Percentiles rank a stretch among this genome's conserved stretches.
These are phyloP conservation scores for Nomada flava DNA, from an alignment of 2,888 invertebrate genomes.

Conservation along the genomic window DNA sequence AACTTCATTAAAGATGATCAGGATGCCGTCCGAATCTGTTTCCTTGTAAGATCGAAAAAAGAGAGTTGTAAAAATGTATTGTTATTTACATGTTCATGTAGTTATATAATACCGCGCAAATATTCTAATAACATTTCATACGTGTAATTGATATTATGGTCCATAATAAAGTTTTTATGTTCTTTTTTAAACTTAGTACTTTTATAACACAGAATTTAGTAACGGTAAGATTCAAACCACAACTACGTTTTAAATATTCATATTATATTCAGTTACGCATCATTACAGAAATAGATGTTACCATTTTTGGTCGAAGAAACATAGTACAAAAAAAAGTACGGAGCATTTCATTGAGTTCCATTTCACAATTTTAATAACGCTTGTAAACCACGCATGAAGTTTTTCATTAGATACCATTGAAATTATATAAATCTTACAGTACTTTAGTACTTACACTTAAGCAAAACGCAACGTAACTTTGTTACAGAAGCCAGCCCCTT, in stretches of 20 bases:
- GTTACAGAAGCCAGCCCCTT: slow-evolving; percentile 60
- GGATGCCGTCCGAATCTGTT: no score
- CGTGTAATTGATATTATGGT: slow-evolving; percentile 76
- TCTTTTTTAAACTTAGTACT: slow-evolving; percentile 67
- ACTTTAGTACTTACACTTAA: slow-evolving; percentile 58
- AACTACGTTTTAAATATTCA: slow-evolving; percentile 11
- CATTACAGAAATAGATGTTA: slow-evolving; percentile 29
- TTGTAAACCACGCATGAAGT: slow-evolving; percentile 36
- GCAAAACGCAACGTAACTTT: slow-evolving; percentile 62
- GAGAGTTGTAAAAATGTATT: slow-evolving; percentile 43
- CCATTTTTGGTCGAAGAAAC: slow-evolving; percentile 25
- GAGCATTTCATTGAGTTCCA: slow-evolving; percentile 17
- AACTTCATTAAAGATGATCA: no score
- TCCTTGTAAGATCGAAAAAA: neutral
- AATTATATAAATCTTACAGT: slow-evolving; percentile 65
- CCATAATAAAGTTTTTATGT: slow-evolving; percentile 81
- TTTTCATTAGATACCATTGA: slow-evolving; percentile 72
- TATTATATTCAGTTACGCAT: slow-evolving; percentile 29
- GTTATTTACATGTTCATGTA: slow-evolving; percentile 51
- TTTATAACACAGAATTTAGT: slow-evolving; percentile 1
- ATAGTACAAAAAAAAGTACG: slow-evolving; percentile 31
- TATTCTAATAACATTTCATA: slow-evolving; percentile 61
- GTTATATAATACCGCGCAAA: slow-evolving; percentile 44
- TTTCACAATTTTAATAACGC: slow-evolving; percentile 10
- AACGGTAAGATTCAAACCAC: slow-evolving; percentile 16